A percentile compares a stretch with the other conserved stretches of the same genome.
Conservation (phyloP, 2,888 invertebrate species). For the Atherix ibis region DNA sequence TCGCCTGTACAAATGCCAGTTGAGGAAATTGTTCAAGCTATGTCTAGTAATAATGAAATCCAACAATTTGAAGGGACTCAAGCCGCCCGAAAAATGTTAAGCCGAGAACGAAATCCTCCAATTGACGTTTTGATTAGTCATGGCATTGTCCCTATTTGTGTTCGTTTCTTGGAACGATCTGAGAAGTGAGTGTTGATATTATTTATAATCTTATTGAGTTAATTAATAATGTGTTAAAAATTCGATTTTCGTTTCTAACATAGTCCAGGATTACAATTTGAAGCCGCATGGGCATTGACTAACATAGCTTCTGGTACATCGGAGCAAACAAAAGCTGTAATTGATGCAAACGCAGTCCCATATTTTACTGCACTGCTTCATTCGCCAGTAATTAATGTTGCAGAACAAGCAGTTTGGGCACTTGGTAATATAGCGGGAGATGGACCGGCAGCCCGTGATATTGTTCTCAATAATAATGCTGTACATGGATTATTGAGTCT, state of each 20-base stretch:
- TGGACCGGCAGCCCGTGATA: slow-evolving; percentile 63
- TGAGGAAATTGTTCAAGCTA: slow-evolving; percentile 56
- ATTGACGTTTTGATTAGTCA: slow-evolving; percentile 70
- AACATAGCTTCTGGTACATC: slow-evolving; percentile 93
- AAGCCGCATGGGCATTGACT: slow-evolving; percentile 94
- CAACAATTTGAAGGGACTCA: slow-evolving; percentile 57
- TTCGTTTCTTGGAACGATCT: slow-evolving; percentile 53
- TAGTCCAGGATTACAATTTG: slow-evolving; percentile 72
- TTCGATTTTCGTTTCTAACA: too few relatives aligned
- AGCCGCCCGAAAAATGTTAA: slow-evolving; percentile 73
- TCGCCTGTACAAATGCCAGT: slow-evolving; percentile 39
- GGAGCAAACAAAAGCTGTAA: slow-evolving; percentile 77
- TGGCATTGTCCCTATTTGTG: slow-evolving; percentile 70
- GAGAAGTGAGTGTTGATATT: slow-evolving; percentile 48
- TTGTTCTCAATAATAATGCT: slow-evolving; percentile 56
- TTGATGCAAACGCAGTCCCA: slow-evolving; percentile 71
- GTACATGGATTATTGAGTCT: slow-evolving; percentile 54
- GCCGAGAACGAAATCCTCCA: slow-evolving; percentile 79
- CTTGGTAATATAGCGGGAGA: slow-evolving; percentile 95
- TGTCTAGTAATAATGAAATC: slow-evolving; percentile 47
- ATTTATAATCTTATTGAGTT: slow-evolving; percentile 3
- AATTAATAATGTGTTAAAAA: slow-evolving; percentile 5
- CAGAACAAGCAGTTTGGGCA: slow-evolving; percentile 95
- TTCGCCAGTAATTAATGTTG: slow-evolving; percentile 50
- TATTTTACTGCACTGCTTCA: slow-evolving; percentile 58